Evolutionary conservation across 2,113 vertebrate species (phyloP).

Genomic region (Aythya baeri): DNA sequence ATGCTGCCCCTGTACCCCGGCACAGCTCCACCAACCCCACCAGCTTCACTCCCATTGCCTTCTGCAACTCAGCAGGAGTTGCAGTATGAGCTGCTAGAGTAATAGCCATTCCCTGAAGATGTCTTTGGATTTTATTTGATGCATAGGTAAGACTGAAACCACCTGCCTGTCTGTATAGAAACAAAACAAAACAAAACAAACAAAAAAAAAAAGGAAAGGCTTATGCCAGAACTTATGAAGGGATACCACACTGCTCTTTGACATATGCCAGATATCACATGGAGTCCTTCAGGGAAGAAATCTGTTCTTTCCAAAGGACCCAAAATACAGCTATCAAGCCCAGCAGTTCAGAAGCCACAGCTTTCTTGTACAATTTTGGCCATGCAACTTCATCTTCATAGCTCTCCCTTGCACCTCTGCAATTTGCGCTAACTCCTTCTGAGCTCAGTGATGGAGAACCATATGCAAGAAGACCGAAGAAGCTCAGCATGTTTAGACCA

Average conservation of each 20-base stretch:
- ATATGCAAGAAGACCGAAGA: neutral
- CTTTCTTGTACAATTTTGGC: neutral
- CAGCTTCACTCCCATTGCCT: neutral
- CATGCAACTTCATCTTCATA: neutral
- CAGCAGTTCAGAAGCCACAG: neutral
- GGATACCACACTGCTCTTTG: neutral
- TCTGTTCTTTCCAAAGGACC: neutral
- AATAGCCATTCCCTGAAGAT: neutral
- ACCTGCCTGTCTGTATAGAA: neutral
- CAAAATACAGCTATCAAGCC: neutral
- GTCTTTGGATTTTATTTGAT: neutral
- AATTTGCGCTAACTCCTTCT: neutral
- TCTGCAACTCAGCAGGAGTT: neutral
- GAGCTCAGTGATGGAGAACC: neutral
- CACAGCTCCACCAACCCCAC: neutral
- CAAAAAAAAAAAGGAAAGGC: neutral
- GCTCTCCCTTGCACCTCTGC: neutral
- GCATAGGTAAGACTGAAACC: neutral
- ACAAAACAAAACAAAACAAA: neutral
- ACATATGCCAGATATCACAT: neutral
- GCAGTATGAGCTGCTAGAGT: accelerated
- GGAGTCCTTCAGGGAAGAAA: neutral
- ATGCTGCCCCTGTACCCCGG: neutral
- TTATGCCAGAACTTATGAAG: neutral
- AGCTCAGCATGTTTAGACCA: neutral